Base-by-base conservation (phyloP, 1,140 invertebrate species). In the Zophobas atratus region DNA sequence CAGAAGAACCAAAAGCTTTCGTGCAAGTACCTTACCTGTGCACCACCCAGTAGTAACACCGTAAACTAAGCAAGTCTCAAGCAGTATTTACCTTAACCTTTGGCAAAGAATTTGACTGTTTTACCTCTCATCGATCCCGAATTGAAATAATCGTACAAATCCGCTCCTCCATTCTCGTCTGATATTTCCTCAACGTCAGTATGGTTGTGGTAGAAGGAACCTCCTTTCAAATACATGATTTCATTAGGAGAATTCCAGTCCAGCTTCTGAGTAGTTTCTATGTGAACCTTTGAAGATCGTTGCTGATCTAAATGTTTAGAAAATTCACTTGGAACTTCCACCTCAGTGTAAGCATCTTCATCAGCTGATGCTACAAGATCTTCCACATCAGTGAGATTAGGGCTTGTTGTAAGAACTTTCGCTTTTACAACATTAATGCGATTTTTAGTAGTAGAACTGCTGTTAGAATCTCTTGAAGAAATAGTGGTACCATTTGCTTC, bases 131-230 rank as follows among this genome's bases (percentile, higher is more conserved):
- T 20, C n/a, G 20, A 32, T 34, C 20, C 49, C 2, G 0, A 20
- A 51, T 20, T 20, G n/a, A 51, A 5, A 51, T 2, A 51, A 4
- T 3, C 43, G 3, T 46, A 3, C 3, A 46, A 3, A 3, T 46
- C 8, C 3, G 3, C 70, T 35, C 36, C 70, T 33, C 51, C 46
- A 48, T 56, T 34, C 2, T 73, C 55, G 6, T 74, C 78, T n/a
- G 72, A 79, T 33, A 90, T 80, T 80, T 89, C 89, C 80, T 90
- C 90, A 56, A 88, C 80, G 80, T 91, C 90, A 34, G 89, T 90
- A 49, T 84, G 76, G 6, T 80, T 81, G 75, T 88, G 87, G 70
- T 78, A 76, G 79, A 80, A 82, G 33, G 84, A 83, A 70, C 84
- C 82, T 70, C 86, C 86, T 82, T 89, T 90, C 3, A 89, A 81